Evolutionary conservation across 2,888 invertebrate species (phyloP).

Genomic region (Abrostola tripartita): DNA sequence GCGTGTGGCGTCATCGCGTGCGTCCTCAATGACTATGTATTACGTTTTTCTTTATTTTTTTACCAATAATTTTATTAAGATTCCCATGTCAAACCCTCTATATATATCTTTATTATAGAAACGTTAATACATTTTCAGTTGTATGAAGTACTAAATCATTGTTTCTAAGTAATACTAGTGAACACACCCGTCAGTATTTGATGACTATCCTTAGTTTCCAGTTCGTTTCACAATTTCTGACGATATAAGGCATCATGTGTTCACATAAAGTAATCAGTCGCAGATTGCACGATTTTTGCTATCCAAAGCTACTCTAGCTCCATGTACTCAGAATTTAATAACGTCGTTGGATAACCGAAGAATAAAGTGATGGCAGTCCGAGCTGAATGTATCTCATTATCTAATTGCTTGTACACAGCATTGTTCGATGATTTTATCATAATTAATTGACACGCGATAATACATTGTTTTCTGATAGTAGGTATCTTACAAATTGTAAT

Average conservation of each 20-base stretch:
- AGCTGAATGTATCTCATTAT: slow-evolving; percentile 51
- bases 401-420: slow-evolving; percentile 42
- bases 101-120: no score
- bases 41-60: background rate
- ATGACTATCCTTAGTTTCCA: no score
- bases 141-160: no score
- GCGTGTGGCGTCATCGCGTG: slow-evolving; percentile 65
- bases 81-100: no score
- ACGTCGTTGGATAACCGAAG: slow-evolving; percentile 44
- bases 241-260: slow-evolving; percentile 12
- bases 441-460: slow-evolving; percentile 46
- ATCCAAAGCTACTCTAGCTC: slow-evolving; percentile 18
- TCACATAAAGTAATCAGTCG: slow-evolving; percentile 18
- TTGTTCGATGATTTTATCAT: slow-evolving; percentile 49
- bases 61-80: no score
- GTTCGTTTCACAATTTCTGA: background rate
- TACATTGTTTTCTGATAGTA: slow-evolving; percentile 34
- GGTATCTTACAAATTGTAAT: no score
- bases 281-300: slow-evolving; percentile 24
- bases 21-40: slow-evolving; percentile 38
- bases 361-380: slow-evolving; percentile 36
- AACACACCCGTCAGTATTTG: no score
- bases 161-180: no score
- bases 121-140: no score
- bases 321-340: slow-evolving; percentile 59